Percentiles rank a stretch among this genome's conserved stretches.
Evolutionary conservation across 2,113 vertebrate species (phyloP).

Genomic region (Bujurquina vittata): DNA sequence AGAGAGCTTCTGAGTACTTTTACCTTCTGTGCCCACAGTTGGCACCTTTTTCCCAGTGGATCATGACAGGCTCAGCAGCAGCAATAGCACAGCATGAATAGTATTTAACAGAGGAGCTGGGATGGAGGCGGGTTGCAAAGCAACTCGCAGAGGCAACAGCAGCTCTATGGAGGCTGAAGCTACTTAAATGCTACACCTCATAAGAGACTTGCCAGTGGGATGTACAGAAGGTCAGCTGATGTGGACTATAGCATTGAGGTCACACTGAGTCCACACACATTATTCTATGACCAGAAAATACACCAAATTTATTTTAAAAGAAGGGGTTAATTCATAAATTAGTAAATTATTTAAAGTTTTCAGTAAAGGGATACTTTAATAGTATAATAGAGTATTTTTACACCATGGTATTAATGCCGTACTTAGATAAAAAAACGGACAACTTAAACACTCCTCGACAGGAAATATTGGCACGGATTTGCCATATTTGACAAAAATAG

Average conservation of each 20-base stretch:
- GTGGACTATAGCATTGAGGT: neutral
- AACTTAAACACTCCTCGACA: neutral
- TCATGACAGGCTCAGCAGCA: neutral
- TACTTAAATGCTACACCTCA: neutral
- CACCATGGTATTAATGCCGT: neutral
- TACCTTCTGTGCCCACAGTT: too few species aligned
- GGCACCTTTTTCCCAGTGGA: too few species aligned
- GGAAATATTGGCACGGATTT: neutral
- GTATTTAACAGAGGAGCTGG: neutral
- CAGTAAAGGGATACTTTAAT: neutral
- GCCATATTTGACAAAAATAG: conserved; percentile 21
- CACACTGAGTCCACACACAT: neutral
- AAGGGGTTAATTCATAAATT: neutral
- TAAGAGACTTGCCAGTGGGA: too few species aligned
- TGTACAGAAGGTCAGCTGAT: neutral
- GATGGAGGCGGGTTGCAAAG: neutral
- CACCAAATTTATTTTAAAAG: neutral
- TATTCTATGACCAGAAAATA: neutral
- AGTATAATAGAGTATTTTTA: neutral
- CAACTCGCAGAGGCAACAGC: neutral
- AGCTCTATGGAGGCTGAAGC: neutral
- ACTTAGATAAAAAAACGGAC: neutral
- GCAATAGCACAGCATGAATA: neutral
- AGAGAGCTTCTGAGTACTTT: too few species aligned
- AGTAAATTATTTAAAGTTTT: too few species aligned